Evolutionary conservation across 2,113 vertebrate species (phyloP).

Genomic region (Halcyon senegalensis): DNA sequence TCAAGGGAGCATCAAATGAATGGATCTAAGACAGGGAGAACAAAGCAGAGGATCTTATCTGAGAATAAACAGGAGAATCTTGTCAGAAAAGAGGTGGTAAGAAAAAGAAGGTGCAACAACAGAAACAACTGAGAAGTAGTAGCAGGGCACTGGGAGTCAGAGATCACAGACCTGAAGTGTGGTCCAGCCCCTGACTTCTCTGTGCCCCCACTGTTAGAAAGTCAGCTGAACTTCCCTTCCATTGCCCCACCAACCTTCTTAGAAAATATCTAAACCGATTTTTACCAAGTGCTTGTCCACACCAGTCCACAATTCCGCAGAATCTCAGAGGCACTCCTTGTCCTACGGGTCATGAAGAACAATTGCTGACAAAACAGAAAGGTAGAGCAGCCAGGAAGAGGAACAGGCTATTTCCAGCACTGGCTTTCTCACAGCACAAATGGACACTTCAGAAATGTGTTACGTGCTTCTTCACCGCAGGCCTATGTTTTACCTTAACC

Average conservation of each 20-base stretch:
- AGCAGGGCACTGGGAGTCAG: background rate
- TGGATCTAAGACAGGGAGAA: background rate
- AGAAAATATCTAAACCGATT: background rate
- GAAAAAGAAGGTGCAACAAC: background rate
- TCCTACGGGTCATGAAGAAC: background rate
- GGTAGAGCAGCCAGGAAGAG: background rate
- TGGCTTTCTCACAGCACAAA: background rate
- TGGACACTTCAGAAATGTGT: background rate
- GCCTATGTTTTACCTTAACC: background rate
- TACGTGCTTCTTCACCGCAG: background rate
- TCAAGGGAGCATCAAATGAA: background rate
- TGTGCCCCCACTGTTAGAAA: background rate
- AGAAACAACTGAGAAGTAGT: background rate
- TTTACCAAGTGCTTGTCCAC: background rate
- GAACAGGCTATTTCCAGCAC: background rate
- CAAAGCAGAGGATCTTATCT: background rate
- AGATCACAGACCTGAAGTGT: background rate
- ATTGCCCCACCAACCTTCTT: background rate
- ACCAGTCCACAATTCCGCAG: background rate
- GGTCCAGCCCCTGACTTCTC: background rate
- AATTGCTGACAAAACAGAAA: background rate
- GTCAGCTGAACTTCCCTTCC: background rate
- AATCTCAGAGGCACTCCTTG: background rate
- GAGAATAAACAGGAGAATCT: background rate
- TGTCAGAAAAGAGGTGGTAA: background rate